Base-by-base conservation (phyloP, 2,113 vertebrate genomes). In the Amphiprion percula region DNA sequence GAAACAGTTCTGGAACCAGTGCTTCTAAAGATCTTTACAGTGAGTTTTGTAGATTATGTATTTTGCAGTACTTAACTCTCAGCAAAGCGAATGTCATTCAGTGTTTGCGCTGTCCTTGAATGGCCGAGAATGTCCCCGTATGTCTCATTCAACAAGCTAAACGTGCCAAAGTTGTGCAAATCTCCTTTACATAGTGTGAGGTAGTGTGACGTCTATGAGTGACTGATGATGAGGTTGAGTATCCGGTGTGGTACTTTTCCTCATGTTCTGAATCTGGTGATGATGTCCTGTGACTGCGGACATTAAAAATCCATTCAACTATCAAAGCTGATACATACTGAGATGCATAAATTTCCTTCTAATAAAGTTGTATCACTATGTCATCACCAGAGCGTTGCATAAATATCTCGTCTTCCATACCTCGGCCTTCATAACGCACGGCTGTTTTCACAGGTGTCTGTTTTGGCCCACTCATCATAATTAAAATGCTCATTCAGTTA, bases 381-480 rank as follows among this genome's bases (percentile, higher is more conserved):
- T 59, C 33, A 60, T 70, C 30, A 28, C 4, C 53, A 19, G 28
- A 52, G 50, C 33, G 8, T 23, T 33, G 14, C 17, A 14, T 21
- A n/a, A 49, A 47, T 56, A 63, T 72, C 63, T 46, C 47, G 17
- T 69, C 19, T 39, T 41, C 6, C 26, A n/a, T 37, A 17, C 21
- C 21, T 26, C 30, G 21, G 30, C 23, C 4, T 14, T 33, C 8
- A 52, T 47, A 61, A 55, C 5, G 24, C 54, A 63, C 72, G 66
- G 62, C 63, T 76, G 68, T 70, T 75, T 64, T 19, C 56, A 44
- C 64, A 60, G 63, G 44, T 77, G 80, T 76, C 56, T 21, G 5
- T 37, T 62, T 28, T 23, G 15, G 17, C 53, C n/a, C 30, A 28
- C 17, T 56, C 2, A 0, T 6, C 17, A 30, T 67, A 61, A 85